These are phyloP conservation scores for Dryas iulia DNA, from an alignment of 1,140 invertebrate genomes.

Conservation along the genomic window DNA sequence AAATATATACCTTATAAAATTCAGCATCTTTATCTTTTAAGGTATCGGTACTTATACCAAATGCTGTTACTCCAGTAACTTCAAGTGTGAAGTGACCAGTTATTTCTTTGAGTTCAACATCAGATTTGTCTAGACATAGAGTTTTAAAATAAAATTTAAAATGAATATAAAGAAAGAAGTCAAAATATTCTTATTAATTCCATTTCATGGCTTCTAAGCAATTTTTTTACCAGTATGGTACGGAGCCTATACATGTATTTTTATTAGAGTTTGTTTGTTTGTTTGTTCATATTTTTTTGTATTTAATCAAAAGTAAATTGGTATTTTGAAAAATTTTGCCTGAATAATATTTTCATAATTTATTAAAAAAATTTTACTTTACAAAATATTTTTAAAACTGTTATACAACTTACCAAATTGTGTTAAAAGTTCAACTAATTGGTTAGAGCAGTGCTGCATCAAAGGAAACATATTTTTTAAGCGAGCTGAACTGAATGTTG, in stretches of 20 bases:
- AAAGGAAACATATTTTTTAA: conserved; percentile 64
- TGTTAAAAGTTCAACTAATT: conserved; percentile 55
- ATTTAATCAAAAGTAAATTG: too few relatives aligned
- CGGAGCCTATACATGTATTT: too few relatives aligned
- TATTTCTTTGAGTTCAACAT: conserved; percentile 72
- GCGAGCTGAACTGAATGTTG: conserved; percentile 62
- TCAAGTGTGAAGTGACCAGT: conserved; percentile 73
- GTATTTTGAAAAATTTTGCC: too few relatives aligned
- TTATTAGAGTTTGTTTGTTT: too few relatives aligned
- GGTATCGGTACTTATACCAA: conserved; percentile 71
- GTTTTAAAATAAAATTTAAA: not conserved
- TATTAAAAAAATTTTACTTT: too few relatives aligned
- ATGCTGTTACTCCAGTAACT: conserved; percentile 76
- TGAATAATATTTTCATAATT: too few relatives aligned
- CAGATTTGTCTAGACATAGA: conserved; percentile 52
- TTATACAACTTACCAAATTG: conserved; percentile 41
- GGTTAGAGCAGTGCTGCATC: conserved; percentile 52
- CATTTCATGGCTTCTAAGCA: not conserved
- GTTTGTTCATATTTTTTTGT: too few relatives aligned
- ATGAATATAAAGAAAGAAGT: not conserved
- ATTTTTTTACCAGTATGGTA: too few relatives aligned
- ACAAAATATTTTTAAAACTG: too few relatives aligned
- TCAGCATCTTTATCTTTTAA: conserved; percentile 66
- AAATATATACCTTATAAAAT: conserved; percentile 61
- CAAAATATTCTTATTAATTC: not conserved